These are phyloP conservation scores for Microctenopoma steveboyesi DNA, from an alignment of 2,797 vertebrate genomes.

Conservation along the genomic window DNA sequence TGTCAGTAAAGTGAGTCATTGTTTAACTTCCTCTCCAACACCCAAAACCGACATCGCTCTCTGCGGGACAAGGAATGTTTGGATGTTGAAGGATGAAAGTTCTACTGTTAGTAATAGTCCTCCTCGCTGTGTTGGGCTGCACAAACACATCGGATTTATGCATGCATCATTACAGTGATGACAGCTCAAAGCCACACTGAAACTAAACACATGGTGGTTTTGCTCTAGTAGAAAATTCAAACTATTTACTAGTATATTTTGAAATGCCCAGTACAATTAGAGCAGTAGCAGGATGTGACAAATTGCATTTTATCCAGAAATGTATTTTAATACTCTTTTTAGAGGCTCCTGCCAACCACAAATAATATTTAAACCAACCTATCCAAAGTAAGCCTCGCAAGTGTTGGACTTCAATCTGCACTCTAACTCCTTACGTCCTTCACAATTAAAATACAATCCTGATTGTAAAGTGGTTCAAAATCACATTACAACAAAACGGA, in stretches of 20 bases:
- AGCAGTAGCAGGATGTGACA: neutral
- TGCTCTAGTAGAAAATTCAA: conserved; percentile 24
- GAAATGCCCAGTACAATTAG: conserved; percentile 24
- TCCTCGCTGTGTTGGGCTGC: conserved; percentile 60
- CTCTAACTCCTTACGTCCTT: neutral
- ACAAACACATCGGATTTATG: conserved; percentile 52
- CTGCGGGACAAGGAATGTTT: conserved; percentile 69
- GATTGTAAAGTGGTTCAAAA: neutral
- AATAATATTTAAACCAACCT: neutral
- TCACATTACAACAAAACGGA: neutral
- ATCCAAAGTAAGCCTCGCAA: no score
- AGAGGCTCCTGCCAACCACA: neutral
- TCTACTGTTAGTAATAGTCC: conserved; percentile 76
- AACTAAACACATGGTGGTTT: conserved; percentile 27
- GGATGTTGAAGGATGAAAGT: conserved; percentile 72
- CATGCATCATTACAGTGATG: conserved; percentile 50
- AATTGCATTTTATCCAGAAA: neutral
- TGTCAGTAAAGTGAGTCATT: conserved; percentile 80
- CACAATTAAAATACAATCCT: neutral
- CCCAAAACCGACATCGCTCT: conserved; percentile 68
- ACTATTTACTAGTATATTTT: conserved; percentile 42
- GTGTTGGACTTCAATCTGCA: neutral
- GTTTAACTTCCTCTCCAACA: conserved; percentile 80
- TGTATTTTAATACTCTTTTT: neutral
- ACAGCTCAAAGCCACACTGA: conserved; percentile 55